Percentiles rank a stretch among this genome's conserved stretches.
Conservation (phyloP, 2,113 vertebrate genomes). For the Pelecanoides urinatrix region DNA sequence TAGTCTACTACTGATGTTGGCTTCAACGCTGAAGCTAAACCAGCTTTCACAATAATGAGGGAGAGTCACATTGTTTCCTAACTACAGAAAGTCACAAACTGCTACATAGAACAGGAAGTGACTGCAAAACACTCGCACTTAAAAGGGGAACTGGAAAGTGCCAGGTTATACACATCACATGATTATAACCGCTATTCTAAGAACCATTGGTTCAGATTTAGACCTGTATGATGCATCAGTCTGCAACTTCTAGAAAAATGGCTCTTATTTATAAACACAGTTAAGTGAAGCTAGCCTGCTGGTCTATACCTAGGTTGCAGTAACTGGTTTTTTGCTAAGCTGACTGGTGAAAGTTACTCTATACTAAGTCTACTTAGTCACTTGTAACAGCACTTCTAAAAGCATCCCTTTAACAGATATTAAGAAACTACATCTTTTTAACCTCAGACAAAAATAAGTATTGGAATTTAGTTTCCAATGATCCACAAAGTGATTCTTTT, state of each 20-base stretch:
- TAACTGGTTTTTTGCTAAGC: not conserved
- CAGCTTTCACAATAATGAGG: slow-evolving; percentile 11
- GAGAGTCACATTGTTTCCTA: not conserved
- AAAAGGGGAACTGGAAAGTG: slow-evolving; percentile 59
- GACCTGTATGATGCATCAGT: not conserved
- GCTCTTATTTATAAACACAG: not conserved
- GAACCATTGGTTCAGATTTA: not conserved
- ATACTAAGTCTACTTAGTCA: not conserved
- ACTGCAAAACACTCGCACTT: not conserved
- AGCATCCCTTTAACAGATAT: not conserved
- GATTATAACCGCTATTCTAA: not conserved
- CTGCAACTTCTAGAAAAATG: not conserved
- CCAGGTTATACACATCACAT: not conserved
- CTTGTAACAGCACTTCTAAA: not conserved
- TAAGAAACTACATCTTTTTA: not conserved
- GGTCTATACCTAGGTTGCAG: not conserved
- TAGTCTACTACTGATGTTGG: not conserved
- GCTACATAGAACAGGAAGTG: not conserved
- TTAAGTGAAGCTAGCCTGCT: not conserved
- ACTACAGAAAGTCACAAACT: not conserved
- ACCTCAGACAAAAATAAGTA: not conserved
- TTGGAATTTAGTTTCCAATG: not conserved
- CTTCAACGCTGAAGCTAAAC: not conserved
- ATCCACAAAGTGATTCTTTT: not conserved
- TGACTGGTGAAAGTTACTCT: not conserved